Conservation (phyloP, 1,140 invertebrate genomes). For the Nomia melanderi region DNA sequence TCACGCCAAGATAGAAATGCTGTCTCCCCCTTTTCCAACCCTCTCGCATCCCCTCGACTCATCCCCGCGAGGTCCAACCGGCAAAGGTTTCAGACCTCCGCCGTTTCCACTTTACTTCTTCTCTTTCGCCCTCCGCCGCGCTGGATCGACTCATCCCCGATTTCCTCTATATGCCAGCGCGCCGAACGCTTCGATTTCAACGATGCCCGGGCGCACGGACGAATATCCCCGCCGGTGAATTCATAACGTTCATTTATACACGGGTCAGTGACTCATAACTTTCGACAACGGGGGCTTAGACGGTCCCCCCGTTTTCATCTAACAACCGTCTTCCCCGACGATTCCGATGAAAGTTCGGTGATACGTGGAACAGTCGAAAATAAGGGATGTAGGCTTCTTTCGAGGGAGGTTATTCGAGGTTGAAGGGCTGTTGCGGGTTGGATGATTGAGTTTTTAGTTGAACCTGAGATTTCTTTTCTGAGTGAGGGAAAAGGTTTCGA, state of each 20-base stretch:
- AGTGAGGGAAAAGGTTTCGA: no score
- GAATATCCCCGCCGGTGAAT: slow-evolving; percentile 55
- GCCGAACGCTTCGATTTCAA: slow-evolving; percentile 44
- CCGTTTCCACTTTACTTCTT: slow-evolving; percentile 41
- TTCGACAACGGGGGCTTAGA: background rate
- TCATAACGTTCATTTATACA: no score
- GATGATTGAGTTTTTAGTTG: no score
- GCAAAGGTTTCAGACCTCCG: slow-evolving; percentile 23
- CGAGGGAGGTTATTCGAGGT: no score
- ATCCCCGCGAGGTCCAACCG: background rate
- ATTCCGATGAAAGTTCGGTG: no score
- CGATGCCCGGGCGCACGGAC: slow-evolving; percentile 27
- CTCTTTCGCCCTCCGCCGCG: slow-evolving; percentile 33
- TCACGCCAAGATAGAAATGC: slow-evolving; percentile 57
- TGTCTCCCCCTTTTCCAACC: background rate
- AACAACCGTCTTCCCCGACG: no score
- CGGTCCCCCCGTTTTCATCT: background rate
- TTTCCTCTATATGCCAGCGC: slow-evolving; percentile 58
- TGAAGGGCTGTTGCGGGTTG: no score
- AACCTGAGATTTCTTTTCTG: no score
- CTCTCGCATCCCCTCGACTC: background rate
- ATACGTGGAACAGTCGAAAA: no score
- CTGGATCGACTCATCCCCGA: slow-evolving; percentile 52
- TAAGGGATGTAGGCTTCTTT: no score
- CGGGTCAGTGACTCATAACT: slow-evolving; percentile 55